Conservation (phyloP, 2,797 vertebrate genomes). For the Astyanax mexicanus region DNA sequence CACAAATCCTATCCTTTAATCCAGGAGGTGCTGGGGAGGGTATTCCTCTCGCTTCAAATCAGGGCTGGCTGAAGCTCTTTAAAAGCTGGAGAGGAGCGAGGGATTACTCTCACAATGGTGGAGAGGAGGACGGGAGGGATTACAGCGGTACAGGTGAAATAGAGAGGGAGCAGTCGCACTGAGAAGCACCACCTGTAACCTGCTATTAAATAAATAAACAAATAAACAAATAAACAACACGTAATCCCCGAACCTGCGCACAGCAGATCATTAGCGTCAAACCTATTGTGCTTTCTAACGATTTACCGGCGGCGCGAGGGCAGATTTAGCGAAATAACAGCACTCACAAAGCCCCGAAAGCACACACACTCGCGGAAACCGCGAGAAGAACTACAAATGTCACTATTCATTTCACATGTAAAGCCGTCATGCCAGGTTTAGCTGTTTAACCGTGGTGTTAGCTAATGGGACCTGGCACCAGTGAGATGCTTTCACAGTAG, state of each 20-base stretch:
- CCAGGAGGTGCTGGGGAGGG: background rate
- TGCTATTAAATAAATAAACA: conserved; percentile 9
- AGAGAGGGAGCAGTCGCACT: conserved; percentile 3
- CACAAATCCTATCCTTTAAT: background rate
- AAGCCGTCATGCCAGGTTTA: conserved; percentile 59
- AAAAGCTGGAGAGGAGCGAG: background rate
- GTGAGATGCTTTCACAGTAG: conserved; percentile 56
- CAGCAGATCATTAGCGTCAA: conserved; percentile 42
- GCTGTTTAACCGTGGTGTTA: conserved; percentile 70
- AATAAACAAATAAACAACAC: background rate
- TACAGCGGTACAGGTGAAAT: background rate
- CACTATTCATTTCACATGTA: conserved; percentile 55
- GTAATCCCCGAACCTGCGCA: conserved; percentile 23
- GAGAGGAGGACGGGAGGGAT: conserved; percentile 16
- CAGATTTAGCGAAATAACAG: conserved; percentile 42
- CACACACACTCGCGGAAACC: conserved; percentile 38
- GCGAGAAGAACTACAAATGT: conserved; percentile 52
- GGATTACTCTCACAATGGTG: conserved; percentile 15
- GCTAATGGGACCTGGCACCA: conserved; percentile 79
- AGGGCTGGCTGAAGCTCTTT: background rate
- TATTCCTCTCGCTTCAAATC: background rate
- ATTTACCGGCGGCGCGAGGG: background rate
- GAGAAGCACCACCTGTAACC: conserved; percentile 20
- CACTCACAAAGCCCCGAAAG: conserved; percentile 7
- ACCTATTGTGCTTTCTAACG: conserved; percentile 17